Evolutionary conservation across 2,888 invertebrate species (phyloP), one percentile per base, ranked within the genome.

Genomic region (Caenorhabditis panamensis): DNA sequence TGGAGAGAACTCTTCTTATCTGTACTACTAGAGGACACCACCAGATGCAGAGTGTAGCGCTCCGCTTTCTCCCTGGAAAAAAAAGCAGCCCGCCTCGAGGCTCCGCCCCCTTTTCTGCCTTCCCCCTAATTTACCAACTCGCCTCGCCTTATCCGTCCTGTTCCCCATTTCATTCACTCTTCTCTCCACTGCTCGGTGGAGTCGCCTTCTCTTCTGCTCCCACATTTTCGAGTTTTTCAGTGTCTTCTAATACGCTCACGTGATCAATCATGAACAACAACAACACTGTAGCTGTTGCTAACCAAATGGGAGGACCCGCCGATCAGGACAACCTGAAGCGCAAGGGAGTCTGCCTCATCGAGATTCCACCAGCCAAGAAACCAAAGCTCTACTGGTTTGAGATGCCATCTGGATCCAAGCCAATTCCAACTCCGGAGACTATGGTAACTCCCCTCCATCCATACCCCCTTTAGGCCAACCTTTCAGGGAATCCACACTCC

Each of bases 401-500:
- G n/a, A 56, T 31, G 6, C 59, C 36, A 3, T 31, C 41, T 11
- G 56, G 22, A 22, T 37, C 58, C n/a, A 26, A n/a, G 2, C 69
- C 69, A 41, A n/a, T 47, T 28, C 69, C 69, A 28, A 36, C 72
- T n/a, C 31, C 56, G 13, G 47, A 44, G 0, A 63, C 63, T n/a
- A 72, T 72, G 72, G 71, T 69, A 41, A 37, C n/a, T 49, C 49
- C 16, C 41, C 5, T 11, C n/a, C n/a, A 51, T n/a, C n/a, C n/a
- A n/a, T n/a, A n/a, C n/a, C n/a, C n/a, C n/a, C n/a, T n/a, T n/a
- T n/a, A 69, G 24, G 0, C 16, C 31, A 47, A 11, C 13, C 54
- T 20, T 72, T 16, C 36, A 72, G 72, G 72, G 75, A 49, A 64
- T 75, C 51, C 13, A 51, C 11, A 41, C 49, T 1, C 66, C 66